Conservation (phyloP, 2,888 invertebrate genomes). For the Hydropsyche betteni region DNA sequence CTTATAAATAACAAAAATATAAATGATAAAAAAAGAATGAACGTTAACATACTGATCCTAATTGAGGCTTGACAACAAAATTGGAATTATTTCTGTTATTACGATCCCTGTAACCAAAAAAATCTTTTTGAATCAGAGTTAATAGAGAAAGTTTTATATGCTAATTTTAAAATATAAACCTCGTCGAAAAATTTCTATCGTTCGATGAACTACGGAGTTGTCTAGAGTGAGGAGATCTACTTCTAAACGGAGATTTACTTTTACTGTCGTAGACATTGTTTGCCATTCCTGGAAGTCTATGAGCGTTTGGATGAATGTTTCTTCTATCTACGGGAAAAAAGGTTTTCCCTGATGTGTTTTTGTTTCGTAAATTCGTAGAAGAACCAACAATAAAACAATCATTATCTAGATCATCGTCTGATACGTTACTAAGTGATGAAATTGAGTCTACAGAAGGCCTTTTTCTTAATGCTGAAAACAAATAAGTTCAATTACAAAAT, state of each 20-base stretch:
- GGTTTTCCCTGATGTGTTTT: not conserved
- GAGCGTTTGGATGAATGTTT: not conserved
- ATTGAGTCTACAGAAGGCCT: slow-evolving; percentile 18
- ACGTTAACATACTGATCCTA: slow-evolving; percentile 12
- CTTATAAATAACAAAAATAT: not conserved
- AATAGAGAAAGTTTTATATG: too few species aligned
- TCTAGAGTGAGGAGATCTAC: slow-evolving; percentile 3
- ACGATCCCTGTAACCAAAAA: too few species aligned
- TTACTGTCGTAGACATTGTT: not conserved
- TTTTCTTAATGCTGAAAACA: not conserved
- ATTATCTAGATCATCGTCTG: slow-evolving; percentile 20
- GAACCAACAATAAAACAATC: slow-evolving; percentile 3
- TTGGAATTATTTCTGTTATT: too few species aligned
- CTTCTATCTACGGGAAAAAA: not conserved
- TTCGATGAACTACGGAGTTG: not conserved
- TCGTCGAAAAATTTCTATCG: too few species aligned
- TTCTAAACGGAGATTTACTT: not conserved
- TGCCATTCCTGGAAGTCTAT: not conserved
- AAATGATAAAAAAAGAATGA: not conserved
- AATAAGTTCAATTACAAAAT: not conserved
- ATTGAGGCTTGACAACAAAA: not conserved
- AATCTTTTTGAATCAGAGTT: too few species aligned
- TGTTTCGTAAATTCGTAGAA: not conserved
- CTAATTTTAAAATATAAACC: too few species aligned
- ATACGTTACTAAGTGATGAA: slow-evolving; percentile 29